phyloP scores from a whole-genome alignment of 2,888 invertebrate genomes.

The Phaedon cochleariae region DNA sequence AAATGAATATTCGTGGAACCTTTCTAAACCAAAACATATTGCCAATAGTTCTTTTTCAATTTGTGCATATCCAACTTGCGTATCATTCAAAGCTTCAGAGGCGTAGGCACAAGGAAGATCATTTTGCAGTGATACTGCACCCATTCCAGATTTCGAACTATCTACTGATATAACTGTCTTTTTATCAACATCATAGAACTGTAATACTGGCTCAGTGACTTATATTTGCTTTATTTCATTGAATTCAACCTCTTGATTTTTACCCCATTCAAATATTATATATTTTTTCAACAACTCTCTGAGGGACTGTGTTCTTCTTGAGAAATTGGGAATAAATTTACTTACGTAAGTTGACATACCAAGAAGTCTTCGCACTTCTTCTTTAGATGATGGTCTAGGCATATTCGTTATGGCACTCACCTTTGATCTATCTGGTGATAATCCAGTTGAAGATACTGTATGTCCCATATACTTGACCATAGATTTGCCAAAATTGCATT shows the following conservation, averaged over 20 bases:
- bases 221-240: conserved; percentile 30
- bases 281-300: conserved; percentile 39
- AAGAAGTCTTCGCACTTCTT: neutral
- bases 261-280: conserved; percentile 28
- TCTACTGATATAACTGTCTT: conserved; percentile 36
- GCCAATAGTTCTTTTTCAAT: conserved; percentile 34
- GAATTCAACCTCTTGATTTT: conserved; percentile 30
- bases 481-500: conserved; percentile 19
- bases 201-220: conserved; percentile 23
- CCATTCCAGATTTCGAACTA: conserved; percentile 37
- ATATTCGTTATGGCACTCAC: conserved; percentile 32
- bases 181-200: conserved; percentile 26
- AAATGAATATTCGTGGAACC: conserved; percentile 7
- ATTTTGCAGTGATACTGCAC: conserved; percentile 32
- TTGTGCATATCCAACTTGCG: conserved; percentile 27
- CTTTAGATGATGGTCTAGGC: conserved; percentile 7
- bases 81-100: conserved; percentile 22
- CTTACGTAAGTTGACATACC: no score
- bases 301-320: conserved; percentile 34
- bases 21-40: conserved; percentile 7
- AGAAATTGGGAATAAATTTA: conserved; percentile 40
- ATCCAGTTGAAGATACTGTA: conserved; percentile 14
- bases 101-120: conserved; percentile 12
- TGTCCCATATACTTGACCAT: neutral
- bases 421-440: conserved; percentile 28